These are phyloP conservation scores for Anas platyrhynchos DNA, from an alignment of 2,113 vertebrate species.

Conservation along the genomic window DNA sequence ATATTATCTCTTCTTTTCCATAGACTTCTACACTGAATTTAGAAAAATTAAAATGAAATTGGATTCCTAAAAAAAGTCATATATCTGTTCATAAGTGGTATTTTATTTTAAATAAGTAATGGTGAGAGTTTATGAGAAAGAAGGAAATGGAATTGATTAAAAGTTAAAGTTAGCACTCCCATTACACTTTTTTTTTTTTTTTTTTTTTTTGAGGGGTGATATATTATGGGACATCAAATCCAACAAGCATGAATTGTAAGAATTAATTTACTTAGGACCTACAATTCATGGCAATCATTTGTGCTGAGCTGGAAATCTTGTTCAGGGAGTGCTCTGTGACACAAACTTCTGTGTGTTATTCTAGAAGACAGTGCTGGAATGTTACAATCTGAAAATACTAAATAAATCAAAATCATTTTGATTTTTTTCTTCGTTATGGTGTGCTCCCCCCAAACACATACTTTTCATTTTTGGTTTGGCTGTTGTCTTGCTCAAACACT, in stretches of 20 bases:
- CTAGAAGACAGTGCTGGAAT: neutral
- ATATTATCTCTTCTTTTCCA: neutral
- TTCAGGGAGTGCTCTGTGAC: neutral
- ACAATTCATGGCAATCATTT: slow-evolving; percentile 53
- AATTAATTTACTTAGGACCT: slow-evolving; percentile 44
- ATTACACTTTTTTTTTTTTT: slow-evolving; percentile 40
- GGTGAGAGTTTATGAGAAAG: slow-evolving; percentile 37
- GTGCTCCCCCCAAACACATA: no score
- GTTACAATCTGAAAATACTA: slow-evolving; percentile 13
- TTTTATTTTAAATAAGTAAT: slow-evolving; percentile 65
- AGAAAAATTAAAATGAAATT: neutral
- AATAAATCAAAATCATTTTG: slow-evolving; percentile 18
- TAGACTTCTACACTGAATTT: neutral
- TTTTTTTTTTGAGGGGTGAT: slow-evolving; percentile 13
- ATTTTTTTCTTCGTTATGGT: neutral
- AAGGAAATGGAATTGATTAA: slow-evolving; percentile 69
- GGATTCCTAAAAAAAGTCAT: neutral
- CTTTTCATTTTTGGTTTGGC: no score
- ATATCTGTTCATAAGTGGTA: neutral
- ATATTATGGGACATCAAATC: slow-evolving; percentile 28
- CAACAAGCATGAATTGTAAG: slow-evolving; percentile 25
- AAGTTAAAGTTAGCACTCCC: slow-evolving; percentile 18
- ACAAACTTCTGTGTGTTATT: neutral
- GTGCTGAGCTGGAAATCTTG: neutral
- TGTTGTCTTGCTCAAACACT: no score